These are phyloP conservation scores for Varecia variegata DNA, from an alignment of 2,797 vertebrate species.

Conservation along the genomic window DNA sequence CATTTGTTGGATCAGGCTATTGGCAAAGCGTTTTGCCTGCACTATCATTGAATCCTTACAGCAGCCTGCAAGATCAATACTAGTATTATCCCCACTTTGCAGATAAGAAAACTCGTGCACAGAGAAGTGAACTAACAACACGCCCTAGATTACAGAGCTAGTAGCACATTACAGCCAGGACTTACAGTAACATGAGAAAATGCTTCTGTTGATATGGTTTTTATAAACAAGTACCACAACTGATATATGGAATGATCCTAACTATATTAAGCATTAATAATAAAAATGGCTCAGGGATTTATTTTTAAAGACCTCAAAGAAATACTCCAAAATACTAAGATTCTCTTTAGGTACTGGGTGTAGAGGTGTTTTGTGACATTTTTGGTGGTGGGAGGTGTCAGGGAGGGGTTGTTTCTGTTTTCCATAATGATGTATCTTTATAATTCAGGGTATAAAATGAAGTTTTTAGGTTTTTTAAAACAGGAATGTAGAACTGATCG, in stretches of 20 bases:
- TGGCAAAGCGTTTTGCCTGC: neutral
- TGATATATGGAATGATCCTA: neutral
- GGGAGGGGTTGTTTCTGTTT: neutral
- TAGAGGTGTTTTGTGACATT: neutral
- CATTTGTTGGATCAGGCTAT: neutral
- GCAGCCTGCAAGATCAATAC: neutral
- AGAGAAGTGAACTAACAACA: neutral
- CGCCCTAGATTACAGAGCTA: neutral
- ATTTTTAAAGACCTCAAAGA: constrained; percentile 21
- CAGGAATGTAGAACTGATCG: neutral
- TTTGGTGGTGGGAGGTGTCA: neutral
- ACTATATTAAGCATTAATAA: neutral
- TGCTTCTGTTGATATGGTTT: neutral
- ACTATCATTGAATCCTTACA: neutral
- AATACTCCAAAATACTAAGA: neutral
- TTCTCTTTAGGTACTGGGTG: neutral
- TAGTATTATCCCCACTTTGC: neutral
- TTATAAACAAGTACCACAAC: neutral
- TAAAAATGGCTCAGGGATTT: neutral
- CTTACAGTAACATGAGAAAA: neutral
- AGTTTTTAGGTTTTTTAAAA: neutral
- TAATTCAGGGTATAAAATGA: neutral
- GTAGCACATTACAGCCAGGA: neutral
- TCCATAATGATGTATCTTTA: neutral
- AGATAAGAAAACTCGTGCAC: neutral